phyloP scores from a whole-genome alignment of 2,888 invertebrate species.

The Ptilodon capucinus region DNA sequence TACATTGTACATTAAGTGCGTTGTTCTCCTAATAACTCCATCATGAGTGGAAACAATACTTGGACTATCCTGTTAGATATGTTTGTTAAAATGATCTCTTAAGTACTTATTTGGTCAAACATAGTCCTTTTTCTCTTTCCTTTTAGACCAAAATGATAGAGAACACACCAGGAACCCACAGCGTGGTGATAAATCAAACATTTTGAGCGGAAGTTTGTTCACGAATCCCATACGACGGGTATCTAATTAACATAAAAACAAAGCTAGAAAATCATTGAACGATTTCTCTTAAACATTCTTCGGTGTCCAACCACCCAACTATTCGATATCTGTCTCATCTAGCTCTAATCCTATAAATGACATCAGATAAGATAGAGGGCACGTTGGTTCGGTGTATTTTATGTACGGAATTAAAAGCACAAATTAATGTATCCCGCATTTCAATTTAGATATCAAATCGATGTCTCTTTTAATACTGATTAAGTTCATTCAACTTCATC shows the following conservation, averaged over 20 bases:
- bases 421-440: slow-evolving; percentile 43
- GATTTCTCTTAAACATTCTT: slow-evolving; percentile 74
- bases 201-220: slow-evolving; percentile 69
- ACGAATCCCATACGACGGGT: slow-evolving; percentile 57
- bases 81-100: slow-evolving; percentile 53
- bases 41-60: slow-evolving; percentile 34
- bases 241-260: slow-evolving; percentile 77
- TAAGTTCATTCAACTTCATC: slow-evolving; percentile 34
- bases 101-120: slow-evolving; percentile 40
- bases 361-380: slow-evolving; percentile 71
- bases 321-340: slow-evolving; percentile 74
- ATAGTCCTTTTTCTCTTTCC: slow-evolving; percentile 28
- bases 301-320: slow-evolving; percentile 66
- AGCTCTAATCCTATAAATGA: slow-evolving; percentile 78
- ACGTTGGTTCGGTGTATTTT: slow-evolving; percentile 47
- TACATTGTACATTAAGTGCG: slow-evolving; percentile 35
- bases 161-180: slow-evolving; percentile 47
- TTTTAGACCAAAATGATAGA: slow-evolving; percentile 18
- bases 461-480: slow-evolving; percentile 37
- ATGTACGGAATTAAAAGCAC: slow-evolving; percentile 47
- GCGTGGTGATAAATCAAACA: slow-evolving; percentile 58
- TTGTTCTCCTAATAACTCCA: slow-evolving; percentile 40
- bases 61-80: slow-evolving; percentile 33
- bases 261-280: slow-evolving; percentile 74
- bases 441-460: slow-evolving; percentile 43